Conservation (phyloP, 2,113 vertebrate genomes). For the Limnothrissa miodon region DNA sequence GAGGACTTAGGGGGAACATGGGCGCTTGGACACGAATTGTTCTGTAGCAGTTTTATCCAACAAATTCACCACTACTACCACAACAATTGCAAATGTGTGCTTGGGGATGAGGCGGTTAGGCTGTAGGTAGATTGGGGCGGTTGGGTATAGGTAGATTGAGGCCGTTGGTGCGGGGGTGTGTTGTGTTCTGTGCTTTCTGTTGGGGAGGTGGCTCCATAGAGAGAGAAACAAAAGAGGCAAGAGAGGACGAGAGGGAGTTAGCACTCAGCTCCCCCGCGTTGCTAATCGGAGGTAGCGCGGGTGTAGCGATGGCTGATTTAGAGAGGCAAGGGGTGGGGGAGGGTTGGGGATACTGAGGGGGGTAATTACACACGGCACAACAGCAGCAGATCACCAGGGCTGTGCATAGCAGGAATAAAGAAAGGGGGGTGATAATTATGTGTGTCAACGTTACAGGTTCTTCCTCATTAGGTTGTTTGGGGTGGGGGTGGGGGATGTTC, state of each 20-base stretch:
- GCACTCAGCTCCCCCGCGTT: neutral
- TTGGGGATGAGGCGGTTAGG: neutral
- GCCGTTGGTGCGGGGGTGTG: neutral
- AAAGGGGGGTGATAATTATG: neutral
- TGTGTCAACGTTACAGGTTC: neutral
- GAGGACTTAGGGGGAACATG: neutral
- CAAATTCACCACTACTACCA: neutral
- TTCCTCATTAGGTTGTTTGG: neutral
- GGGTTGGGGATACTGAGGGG: neutral
- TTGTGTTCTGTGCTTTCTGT: neutral
- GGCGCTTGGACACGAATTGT: neutral
- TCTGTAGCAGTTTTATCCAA: neutral
- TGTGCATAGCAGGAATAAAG: neutral
- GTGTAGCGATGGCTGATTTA: constrained; percentile 61
- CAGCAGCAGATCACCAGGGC: neutral
- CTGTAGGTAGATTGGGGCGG: neutral
- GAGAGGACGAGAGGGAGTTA: constrained; percentile 29
- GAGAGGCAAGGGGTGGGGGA: constrained; percentile 54
- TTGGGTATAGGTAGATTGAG: neutral
- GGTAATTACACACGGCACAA: neutral
- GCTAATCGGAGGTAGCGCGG: constrained; percentile 35
- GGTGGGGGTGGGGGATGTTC: neutral
- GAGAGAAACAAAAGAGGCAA: constrained; percentile 19
- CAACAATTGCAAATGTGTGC: neutral
- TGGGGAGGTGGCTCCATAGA: neutral